A percentile compares a stretch with the other conserved stretches of the same genome.
Conservation (phyloP, 2,113 vertebrate genomes). For the Sula dactylatra region DNA sequence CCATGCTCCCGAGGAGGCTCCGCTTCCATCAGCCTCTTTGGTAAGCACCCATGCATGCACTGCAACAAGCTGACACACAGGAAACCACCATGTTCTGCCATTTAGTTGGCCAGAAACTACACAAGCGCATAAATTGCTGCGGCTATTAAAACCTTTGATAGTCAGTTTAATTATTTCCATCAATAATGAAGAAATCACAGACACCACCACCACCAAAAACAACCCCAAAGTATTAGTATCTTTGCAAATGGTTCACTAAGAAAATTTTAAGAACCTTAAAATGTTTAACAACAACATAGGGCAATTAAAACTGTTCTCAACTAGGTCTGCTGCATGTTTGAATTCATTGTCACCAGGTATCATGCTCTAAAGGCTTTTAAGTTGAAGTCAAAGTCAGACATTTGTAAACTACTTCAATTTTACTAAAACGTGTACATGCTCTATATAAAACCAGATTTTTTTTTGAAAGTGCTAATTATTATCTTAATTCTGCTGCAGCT, state of each 20-base stretch:
- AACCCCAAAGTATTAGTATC: background rate
- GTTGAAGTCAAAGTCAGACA: background rate
- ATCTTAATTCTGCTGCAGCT: background rate
- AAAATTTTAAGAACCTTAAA: background rate
- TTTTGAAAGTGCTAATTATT: background rate
- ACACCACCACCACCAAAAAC: background rate
- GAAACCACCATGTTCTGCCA: background rate
- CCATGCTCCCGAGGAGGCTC: background rate
- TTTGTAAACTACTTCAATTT: background rate
- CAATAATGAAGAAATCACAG: background rate
- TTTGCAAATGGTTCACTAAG: background rate
- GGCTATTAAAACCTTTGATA: background rate
- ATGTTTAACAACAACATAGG: background rate
- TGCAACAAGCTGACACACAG: background rate
- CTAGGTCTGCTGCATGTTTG: background rate
- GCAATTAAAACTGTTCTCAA: background rate
- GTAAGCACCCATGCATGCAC: accelerated
- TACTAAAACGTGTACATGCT: background rate
- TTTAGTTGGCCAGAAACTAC: background rate
- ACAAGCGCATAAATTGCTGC: background rate
- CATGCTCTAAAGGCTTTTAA: background rate
- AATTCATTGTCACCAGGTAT: background rate
- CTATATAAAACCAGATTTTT: background rate
- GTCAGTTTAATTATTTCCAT: background rate
- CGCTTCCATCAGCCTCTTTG: background rate